Evolutionary conservation across 2,888 invertebrate genomes (phyloP).

Genomic region (Galerucella calmariensis): DNA sequence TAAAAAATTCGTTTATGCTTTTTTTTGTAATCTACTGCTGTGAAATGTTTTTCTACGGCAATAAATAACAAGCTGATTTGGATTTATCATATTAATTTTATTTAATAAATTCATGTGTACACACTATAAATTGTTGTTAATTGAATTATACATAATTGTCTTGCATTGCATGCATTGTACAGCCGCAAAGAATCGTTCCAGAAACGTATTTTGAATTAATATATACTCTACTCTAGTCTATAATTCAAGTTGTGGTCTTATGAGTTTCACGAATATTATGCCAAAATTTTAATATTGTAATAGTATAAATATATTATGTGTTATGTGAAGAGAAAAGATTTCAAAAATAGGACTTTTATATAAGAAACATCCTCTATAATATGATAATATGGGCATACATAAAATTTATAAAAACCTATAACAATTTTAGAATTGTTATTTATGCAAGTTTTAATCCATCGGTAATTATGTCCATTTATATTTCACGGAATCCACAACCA

Average conservation of each 20-base stretch:
- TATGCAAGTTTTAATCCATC: slow-evolving; percentile 24
- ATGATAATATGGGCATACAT: not conserved
- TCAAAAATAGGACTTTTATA: no score
- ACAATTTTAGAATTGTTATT: slow-evolving; percentile 8
- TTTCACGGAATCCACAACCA: slow-evolving; percentile 36
- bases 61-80: slow-evolving; percentile 27
- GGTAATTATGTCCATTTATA: slow-evolving; percentile 31
- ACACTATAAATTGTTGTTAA: slow-evolving; percentile 50
- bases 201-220: slow-evolving; percentile 31
- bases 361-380: no score
- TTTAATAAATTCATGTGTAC: slow-evolving; percentile 46
- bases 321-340: no score
- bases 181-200: slow-evolving; percentile 32
- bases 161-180: slow-evolving; percentile 37
- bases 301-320: no score
- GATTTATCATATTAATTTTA: slow-evolving; percentile 50
- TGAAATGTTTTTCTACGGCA: not conserved
- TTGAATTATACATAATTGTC: slow-evolving; percentile 48
- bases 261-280: not conserved
- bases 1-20: not conserved
- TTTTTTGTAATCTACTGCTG: not conserved
- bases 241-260: not conserved
- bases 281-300: not conserved
- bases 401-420: not conserved
- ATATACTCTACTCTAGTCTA: not conserved